phyloP scores from a whole-genome alignment of 2,888 invertebrate species.

The Salpingus planirostris region DNA sequence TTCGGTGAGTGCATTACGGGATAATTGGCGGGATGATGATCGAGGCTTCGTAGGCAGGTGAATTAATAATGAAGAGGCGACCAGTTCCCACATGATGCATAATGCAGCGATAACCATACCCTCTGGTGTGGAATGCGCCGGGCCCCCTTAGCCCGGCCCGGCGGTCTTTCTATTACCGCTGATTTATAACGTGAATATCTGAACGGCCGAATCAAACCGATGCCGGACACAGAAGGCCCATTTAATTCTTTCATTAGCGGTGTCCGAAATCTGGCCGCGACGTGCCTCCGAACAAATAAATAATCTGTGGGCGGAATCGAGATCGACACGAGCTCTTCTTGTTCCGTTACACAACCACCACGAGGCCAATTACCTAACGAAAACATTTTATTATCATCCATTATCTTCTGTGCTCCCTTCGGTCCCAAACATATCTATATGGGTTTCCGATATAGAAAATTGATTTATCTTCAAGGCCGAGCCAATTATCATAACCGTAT shows the following conservation, averaged over 20 bases:
- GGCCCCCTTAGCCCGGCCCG: conserved; percentile 3
- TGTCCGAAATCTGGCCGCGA: no score
- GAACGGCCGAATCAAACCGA: conserved; percentile 5
- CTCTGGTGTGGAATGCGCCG: conserved; percentile 20
- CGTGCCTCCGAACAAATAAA: no score
- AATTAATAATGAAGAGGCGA: conserved; percentile 15
- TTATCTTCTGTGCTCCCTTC: no score
- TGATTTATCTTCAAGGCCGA: conserved; percentile 11
- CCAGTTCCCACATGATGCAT: conserved; percentile 15
- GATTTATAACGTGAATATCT: conserved; percentile 8
- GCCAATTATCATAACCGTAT: conserved; percentile 15
- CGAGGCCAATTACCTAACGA: no score
- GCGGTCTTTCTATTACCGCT: conserved; percentile 11
- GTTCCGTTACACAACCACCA: no score
- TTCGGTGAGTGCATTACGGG: conserved; percentile 4
- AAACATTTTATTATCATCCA: no score
- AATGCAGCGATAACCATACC: conserved; percentile 22
- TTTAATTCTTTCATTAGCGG: conserved; percentile 8
- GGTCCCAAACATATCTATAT: no score
- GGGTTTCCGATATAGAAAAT: conserved; percentile 4
- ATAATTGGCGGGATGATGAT: conserved; percentile 8
- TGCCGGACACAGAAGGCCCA: conserved; percentile 7
- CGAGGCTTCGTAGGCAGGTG: conserved; percentile 2
- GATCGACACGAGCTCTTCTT: no score
- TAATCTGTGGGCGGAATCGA: no score